Conservation (phyloP, 2,797 vertebrate species). For the Poecilia velifera region DNA sequence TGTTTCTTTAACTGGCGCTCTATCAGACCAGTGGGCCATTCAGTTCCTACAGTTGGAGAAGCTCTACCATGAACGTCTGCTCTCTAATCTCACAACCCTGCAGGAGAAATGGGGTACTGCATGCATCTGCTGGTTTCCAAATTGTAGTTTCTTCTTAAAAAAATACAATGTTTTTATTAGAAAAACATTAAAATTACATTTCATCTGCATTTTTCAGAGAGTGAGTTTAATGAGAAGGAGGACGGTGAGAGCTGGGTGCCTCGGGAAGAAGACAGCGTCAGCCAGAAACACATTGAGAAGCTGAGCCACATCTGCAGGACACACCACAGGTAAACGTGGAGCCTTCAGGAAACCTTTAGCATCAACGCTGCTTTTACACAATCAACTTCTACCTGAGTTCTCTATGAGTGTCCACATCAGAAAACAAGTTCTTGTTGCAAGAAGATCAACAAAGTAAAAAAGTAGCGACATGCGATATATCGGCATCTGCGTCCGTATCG, state of each 20-base stretch:
- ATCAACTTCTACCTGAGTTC: conserved; percentile 17
- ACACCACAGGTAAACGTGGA: conserved; percentile 85
- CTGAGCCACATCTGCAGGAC: conserved; percentile 89
- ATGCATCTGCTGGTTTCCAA: background rate
- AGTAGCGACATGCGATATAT: background rate
- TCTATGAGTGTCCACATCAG: background rate
- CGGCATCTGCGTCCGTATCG: too few relatives aligned
- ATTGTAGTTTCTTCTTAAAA: background rate
- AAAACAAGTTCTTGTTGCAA: conserved; percentile 11
- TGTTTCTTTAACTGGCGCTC: conserved; percentile 64
- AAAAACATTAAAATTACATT: background rate
- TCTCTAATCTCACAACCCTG: conserved; percentile 90
- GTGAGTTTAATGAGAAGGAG: conserved; percentile 81
- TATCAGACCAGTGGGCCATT: conserved; percentile 90
- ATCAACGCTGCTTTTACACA: conserved; percentile 1
- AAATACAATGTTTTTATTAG: background rate
- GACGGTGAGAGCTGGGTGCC: conserved; percentile 40
- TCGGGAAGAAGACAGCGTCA: conserved; percentile 71
- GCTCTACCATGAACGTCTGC: conserved; percentile 92
- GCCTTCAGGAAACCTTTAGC: conserved; percentile 31
- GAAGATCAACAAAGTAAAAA: conserved; percentile 7
- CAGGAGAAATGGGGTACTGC: conserved; percentile 92
- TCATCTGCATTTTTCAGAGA: conserved; percentile 80
- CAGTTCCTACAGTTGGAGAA: conserved; percentile 93
- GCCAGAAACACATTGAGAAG: conserved; percentile 84